These are phyloP conservation scores for Acyrthosiphon pisum DNA, from an alignment of 1,140 invertebrate genomes.

Conservation along the genomic window DNA sequence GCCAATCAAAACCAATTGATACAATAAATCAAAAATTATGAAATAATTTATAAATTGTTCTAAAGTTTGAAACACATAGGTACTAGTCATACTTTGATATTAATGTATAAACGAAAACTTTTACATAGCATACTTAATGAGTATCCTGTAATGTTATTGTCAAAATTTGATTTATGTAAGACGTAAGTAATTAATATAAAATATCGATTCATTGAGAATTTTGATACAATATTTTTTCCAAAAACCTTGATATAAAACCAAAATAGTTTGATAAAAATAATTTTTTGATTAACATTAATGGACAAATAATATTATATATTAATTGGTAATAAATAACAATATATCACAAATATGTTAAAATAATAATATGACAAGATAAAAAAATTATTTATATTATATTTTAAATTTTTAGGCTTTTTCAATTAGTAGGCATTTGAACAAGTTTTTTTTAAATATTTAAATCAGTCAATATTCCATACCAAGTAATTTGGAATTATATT, in stretches of 20 bases:
- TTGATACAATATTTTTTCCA: background rate
- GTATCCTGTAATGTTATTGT: background rate
- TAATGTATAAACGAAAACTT: background rate
- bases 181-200: background rate
- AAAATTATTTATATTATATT: background rate
- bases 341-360: slow-evolving; percentile 34
- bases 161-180: background rate
- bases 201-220: background rate
- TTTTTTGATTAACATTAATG: slow-evolving; percentile 26
- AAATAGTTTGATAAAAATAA: background rate
- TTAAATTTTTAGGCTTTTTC: background rate
- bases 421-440: slow-evolving; percentile 17
- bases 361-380: slow-evolving; percentile 20
- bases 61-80: background rate
- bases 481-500: slow-evolving; percentile 18
- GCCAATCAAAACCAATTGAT: background rate
- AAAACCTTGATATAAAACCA: slow-evolving; percentile 1
- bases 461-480: slow-evolving; percentile 13
- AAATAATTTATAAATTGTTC: background rate
- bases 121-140: background rate
- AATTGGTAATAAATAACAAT: slow-evolving; percentile 3
- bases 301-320: slow-evolving; percentile 2
- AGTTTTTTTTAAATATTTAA: slow-evolving; percentile 31
- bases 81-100: background rate
- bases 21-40: background rate